These are phyloP conservation scores for Melieria omissa DNA, from an alignment of 2,888 invertebrate genomes.

Conservation along the genomic window DNA sequence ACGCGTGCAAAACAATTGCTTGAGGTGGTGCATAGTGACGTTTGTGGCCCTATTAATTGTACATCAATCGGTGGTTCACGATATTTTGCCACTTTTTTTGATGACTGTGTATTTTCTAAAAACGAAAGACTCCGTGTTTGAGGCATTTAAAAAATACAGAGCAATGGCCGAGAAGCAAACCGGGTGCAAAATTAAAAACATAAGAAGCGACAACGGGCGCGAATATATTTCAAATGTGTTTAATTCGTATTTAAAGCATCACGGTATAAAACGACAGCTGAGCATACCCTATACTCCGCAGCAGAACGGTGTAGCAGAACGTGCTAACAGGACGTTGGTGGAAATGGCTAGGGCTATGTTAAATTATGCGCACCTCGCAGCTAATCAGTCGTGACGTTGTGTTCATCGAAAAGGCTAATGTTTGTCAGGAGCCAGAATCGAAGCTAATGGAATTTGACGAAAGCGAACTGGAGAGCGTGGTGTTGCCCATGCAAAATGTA, in stretches of 20 bases:
- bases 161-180: conserved; percentile 30
- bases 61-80: conserved; percentile 9
- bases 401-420: conserved; percentile 27
- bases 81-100: conserved; percentile 14
- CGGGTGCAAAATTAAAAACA: conserved; percentile 16
- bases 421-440: not conserved
- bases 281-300: conserved; percentile 26
- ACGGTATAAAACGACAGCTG: conserved; percentile 24
- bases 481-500: not conserved
- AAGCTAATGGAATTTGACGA: conserved; percentile 1
- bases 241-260: conserved; percentile 18
- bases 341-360: conserved; percentile 31
- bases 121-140: conserved; percentile 18
- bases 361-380: not conserved
- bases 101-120: conserved; percentile 25
- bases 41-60: not conserved
- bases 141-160: conserved; percentile 28
- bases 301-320: conserved; percentile 33
- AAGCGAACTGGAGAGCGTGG: not conserved
- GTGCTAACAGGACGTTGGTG: conserved; percentile 28
- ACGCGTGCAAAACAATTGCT: conserved; percentile 1
- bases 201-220: conserved; percentile 22
- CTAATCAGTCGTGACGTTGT: conserved; percentile 33
- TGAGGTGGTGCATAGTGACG: not conserved
- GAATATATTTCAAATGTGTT: conserved; percentile 27